Percentiles rank a stretch among this genome's conserved stretches.
phyloP scores from a whole-genome alignment of 2,113 vertebrate genomes.

The Macrotis lagotis region DNA sequence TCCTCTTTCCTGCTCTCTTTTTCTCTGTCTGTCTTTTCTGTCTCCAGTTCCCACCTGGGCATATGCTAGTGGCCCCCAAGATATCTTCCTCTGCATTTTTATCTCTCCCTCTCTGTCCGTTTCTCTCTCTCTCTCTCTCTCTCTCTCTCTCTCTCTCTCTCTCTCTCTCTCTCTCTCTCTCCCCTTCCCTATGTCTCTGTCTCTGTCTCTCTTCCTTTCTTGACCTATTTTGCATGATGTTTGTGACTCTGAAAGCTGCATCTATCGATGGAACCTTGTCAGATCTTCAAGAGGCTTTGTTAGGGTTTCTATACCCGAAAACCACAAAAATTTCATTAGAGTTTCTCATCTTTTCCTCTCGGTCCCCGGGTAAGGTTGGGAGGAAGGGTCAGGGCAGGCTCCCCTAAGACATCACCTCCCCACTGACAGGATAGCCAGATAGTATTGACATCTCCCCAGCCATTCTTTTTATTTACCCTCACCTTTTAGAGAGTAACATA shows the following conservation, averaged over 20 bases:
- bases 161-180: conserved; percentile 85
- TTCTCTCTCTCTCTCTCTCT: conserved; percentile 84
- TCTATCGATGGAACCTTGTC: conserved; percentile 99
- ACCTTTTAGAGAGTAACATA: neutral
- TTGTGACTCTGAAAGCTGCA: conserved; percentile 99
- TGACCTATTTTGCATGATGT: conserved; percentile 98
- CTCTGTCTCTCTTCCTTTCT: conserved; percentile 85
- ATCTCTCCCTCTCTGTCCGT: conserved; percentile 83
- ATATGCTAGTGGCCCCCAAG: conserved; percentile 91
- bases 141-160: conserved; percentile 84
- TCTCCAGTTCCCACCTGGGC: conserved; percentile 90
- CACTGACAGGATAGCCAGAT: neutral
- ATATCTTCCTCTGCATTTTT: conserved; percentile 91
- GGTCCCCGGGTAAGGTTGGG: conserved; percentile 56
- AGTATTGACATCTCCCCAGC: neutral
- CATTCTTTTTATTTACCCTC: neutral
- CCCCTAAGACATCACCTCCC: neutral
- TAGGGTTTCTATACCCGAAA: conserved; percentile 98
- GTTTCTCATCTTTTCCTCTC: conserved; percentile 98
- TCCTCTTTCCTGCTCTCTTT: conserved; percentile 50
- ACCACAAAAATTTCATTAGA: conserved; percentile 99
- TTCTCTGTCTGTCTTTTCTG: conserved; percentile 78
- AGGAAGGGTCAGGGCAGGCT: neutral
- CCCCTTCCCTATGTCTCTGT: conserved; percentile 84
- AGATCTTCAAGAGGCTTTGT: conserved; percentile 99